Conservation (phyloP, 2,888 invertebrate genomes). For the Pelosia muscerda region DNA sequence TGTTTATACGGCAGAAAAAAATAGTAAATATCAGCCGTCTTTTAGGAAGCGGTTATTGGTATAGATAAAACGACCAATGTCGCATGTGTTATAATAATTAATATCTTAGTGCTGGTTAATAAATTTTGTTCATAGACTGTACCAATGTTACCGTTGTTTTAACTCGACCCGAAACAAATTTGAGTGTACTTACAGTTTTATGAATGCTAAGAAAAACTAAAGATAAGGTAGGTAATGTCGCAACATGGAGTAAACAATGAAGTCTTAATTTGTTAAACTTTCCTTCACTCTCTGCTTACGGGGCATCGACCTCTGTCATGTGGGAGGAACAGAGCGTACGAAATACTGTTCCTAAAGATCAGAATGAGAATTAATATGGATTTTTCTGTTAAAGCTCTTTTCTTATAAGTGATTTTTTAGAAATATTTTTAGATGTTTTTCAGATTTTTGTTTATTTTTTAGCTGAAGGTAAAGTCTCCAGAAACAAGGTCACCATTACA, state of each 20-base stretch:
- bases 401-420: neutral
- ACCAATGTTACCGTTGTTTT: neutral
- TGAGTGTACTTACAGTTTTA: conserved; percentile 40
- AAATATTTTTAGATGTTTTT: too few species aligned
- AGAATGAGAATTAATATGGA: neutral
- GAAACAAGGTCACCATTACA: too few species aligned
- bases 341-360: conserved; percentile 20
- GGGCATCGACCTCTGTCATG: conserved; percentile 69
- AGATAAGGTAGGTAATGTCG: conserved; percentile 73
- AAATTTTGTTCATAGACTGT: neutral
- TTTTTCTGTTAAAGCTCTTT: neutral
- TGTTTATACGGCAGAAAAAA: neutral
- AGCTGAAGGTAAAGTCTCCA: too few species aligned
- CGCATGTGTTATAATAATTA: neutral
- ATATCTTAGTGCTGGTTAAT: too few species aligned
- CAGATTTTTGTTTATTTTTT: too few species aligned
- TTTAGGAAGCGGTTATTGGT: neutral
- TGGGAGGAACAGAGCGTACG: conserved; percentile 61
- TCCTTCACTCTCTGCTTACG: conserved; percentile 61
- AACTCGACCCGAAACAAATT: neutral
- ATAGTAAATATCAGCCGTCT: neutral
- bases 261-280: conserved; percentile 77
- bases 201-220: conserved; percentile 56
- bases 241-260: conserved; percentile 79
- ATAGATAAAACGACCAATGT: neutral